A percentile compares a stretch with the other conserved stretches of the same genome.
These are phyloP conservation scores for Dunckerocampus dactyliophorus DNA, from an alignment of 2,113 vertebrate genomes.

Conservation along the genomic window DNA sequence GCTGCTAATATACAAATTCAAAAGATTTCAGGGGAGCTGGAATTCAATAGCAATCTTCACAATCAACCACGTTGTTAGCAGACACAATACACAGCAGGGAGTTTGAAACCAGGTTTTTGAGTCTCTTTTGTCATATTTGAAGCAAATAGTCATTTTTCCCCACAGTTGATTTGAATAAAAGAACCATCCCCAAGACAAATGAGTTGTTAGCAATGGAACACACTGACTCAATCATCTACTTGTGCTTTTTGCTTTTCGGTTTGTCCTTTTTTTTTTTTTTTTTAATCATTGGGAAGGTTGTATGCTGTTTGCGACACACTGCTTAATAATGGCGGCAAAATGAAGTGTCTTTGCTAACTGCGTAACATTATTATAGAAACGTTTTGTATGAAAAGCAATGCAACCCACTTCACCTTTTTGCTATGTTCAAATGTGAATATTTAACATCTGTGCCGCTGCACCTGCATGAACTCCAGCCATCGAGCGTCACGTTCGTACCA, in stretches of 20 bases:
- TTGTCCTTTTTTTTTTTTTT: conserved; percentile 43
- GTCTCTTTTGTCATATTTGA: conserved; percentile 24
- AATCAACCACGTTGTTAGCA: conserved; percentile 76
- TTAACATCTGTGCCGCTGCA: neutral
- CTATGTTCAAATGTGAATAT: neutral
- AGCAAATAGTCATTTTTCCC: conserved; percentile 34
- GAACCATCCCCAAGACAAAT: conserved; percentile 79
- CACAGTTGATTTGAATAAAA: conserved; percentile 26
- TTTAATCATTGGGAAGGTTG: conserved; percentile 68
- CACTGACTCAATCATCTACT: conserved; percentile 79
- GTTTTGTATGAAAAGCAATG: neutral
- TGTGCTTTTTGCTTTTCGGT: conserved; percentile 82
- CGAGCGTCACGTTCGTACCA: neutral
- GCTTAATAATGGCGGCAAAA: neutral
- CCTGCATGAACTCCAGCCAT: neutral
- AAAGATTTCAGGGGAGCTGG: conserved; percentile 68
- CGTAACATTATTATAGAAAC: neutral
- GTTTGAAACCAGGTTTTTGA: conserved; percentile 14
- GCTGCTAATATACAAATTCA: conserved; percentile 78
- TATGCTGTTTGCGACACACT: neutral
- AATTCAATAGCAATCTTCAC: conserved; percentile 77
- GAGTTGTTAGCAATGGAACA: conserved; percentile 85
- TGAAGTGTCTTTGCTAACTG: neutral
- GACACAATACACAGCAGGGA: conserved; percentile 78
- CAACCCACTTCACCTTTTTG: neutral